Evolutionary conservation across 2,888 invertebrate species (phyloP).

Genomic region (Lysandra coridon): DNA sequence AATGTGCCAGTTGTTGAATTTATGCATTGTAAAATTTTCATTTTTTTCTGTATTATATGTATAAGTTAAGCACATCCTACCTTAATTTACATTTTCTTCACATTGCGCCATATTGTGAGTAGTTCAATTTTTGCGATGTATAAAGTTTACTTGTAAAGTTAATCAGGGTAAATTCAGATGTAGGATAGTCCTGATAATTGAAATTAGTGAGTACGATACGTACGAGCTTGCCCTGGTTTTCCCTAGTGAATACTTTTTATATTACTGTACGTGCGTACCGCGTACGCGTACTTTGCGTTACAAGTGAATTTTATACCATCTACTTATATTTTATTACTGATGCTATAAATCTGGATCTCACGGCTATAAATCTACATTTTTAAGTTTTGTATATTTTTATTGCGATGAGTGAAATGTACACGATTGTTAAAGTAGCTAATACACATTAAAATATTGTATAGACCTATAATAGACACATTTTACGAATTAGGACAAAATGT

Average conservation of each 20-base stretch:
- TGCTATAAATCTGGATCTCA: constrained; percentile 15
- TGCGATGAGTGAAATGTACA: constrained; percentile 3
- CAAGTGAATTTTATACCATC: neutral
- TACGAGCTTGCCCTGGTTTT: too few relatives aligned
- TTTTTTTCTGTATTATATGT: neutral
- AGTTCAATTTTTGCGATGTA: neutral
- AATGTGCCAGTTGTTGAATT: neutral
- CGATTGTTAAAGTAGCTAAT: neutral
- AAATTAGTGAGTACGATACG: too few relatives aligned
- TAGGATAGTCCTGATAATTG: too few relatives aligned
- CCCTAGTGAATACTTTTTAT: too few relatives aligned
- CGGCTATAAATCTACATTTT: constrained; percentile 4
- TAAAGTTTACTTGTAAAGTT: neutral
- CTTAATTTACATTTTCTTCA: neutral
- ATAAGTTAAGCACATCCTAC: constrained; percentile 15
- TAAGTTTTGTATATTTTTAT: constrained; percentile 9
- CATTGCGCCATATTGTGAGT: neutral
- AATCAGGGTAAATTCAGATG: neutral
- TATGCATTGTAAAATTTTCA: neutral
- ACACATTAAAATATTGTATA: neutral
- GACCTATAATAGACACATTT: neutral
- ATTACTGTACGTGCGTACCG: too few relatives aligned
- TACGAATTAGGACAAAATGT: neutral
- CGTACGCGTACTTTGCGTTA: neutral
- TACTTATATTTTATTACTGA: constrained; percentile 1